Evolutionary conservation across 2,797 vertebrate species (phyloP).

Genomic region (Tamandua tetradactyla): DNA sequence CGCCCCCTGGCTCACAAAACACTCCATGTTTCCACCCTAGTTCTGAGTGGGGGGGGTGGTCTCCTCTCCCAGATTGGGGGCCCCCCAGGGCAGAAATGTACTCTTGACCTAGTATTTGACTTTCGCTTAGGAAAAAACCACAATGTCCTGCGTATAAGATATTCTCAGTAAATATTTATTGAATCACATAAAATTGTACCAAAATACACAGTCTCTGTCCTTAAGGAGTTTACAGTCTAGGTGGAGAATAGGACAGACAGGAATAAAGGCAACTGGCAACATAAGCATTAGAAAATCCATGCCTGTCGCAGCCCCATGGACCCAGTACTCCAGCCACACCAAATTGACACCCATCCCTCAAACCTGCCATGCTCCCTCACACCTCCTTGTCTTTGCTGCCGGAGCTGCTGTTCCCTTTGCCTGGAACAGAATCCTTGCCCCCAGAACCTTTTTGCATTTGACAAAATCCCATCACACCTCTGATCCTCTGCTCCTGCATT

Average conservation of each 20-base stretch:
- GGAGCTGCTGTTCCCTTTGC: neutral
- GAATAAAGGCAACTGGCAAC: neutral
- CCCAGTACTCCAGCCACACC: neutral
- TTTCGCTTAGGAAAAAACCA: neutral
- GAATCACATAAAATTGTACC: neutral
- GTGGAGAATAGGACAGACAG: neutral
- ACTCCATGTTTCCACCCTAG: neutral
- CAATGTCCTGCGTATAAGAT: no score
- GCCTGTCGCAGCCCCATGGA: no score
- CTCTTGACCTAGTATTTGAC: neutral
- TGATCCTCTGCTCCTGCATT: neutral
- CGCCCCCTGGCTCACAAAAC: neutral
- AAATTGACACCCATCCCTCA: neutral
- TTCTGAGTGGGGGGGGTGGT: fast-evolving
- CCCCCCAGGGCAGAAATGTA: neutral
- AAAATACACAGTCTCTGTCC: neutral
- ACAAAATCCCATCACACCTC: neutral
- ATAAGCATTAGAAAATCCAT: neutral
- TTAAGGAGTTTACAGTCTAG: neutral
- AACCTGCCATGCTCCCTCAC: fast-evolving
- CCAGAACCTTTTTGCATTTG: neutral
- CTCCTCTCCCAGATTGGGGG: neutral
- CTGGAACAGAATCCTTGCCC: neutral
- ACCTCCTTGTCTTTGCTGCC: neutral
- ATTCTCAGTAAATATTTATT: neutral